Evolutionary conservation across 2,888 invertebrate genomes (phyloP).

Genomic region (Fragum sueziense): DNA sequence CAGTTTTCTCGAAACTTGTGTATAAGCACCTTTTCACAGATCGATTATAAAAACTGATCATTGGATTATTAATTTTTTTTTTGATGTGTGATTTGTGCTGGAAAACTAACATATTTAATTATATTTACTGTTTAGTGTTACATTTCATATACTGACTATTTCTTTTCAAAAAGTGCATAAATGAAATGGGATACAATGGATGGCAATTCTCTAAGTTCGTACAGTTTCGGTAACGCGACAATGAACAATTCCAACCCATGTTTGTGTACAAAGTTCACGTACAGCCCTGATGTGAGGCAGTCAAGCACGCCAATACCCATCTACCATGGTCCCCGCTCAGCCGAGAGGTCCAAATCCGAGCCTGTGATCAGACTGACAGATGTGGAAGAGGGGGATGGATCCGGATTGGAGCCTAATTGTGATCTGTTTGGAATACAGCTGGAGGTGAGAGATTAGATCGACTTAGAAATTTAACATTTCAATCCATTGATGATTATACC

Average conservation of each 20-base stretch:
- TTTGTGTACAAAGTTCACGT: conserved; percentile 52
- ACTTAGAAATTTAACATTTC: too few species aligned
- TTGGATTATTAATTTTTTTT: too few species aligned
- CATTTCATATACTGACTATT: too few species aligned
- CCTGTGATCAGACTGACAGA: conserved; percentile 42
- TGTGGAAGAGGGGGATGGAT: conserved; percentile 30
- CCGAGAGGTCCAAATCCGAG: conserved; percentile 46
- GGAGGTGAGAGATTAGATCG: too few species aligned
- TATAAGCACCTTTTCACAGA: too few species aligned
- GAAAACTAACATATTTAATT: too few species aligned
- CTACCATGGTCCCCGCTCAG: conserved; percentile 22
- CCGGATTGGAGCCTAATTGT: conserved; percentile 59
- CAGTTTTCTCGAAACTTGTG: too few species aligned
- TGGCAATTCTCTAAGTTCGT: conserved; percentile 45
- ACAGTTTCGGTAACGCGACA: conserved; percentile 57
- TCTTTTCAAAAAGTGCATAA: neutral
- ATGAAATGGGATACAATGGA: conserved; percentile 31
- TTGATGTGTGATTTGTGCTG: too few species aligned
- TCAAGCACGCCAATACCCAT: conserved; percentile 1
- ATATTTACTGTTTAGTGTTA: too few species aligned
- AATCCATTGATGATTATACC: too few species aligned
- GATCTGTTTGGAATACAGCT: conserved; percentile 71
- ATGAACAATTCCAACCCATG: conserved; percentile 38
- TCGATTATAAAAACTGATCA: too few species aligned
- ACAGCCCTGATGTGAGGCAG: conserved; percentile 26